Evolutionary conservation across 2,797 vertebrate species (phyloP).

Genomic region (Mionectes olivaceus): DNA sequence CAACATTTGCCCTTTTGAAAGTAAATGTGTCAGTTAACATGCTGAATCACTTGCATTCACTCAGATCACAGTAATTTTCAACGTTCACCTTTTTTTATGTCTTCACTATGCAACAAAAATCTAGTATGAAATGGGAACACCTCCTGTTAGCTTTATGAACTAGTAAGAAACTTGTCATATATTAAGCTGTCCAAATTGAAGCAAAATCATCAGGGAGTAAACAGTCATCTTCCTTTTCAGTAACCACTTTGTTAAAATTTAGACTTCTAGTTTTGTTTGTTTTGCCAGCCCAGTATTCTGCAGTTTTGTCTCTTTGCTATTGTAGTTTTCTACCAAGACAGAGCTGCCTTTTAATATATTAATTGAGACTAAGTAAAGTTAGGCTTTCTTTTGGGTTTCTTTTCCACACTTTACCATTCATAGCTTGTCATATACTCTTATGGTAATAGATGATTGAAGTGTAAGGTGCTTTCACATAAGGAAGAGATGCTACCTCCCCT

Average conservation of each 20-base stretch:
- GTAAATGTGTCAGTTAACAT: neutral
- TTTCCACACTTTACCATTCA: neutral
- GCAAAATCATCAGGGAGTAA: neutral
- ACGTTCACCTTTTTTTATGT: neutral
- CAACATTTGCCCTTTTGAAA: neutral
- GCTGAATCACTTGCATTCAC: neutral
- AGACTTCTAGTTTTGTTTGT: neutral
- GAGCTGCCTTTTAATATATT: neutral
- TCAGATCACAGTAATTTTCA: neutral
- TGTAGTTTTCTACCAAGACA: neutral
- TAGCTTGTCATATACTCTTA: neutral
- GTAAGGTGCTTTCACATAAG: neutral
- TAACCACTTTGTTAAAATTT: neutral
- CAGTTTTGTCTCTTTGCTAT: neutral
- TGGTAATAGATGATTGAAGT: neutral
- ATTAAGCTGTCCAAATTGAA: neutral
- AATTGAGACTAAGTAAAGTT: neutral
- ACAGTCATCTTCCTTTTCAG: neutral
- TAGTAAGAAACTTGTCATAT: neutral
- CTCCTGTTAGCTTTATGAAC: neutral
- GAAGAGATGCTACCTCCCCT: neutral
- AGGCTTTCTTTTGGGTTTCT: neutral
- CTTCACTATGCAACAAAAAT: neutral
- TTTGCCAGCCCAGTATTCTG: neutral
- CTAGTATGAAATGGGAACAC: neutral